A percentile compares a stretch with the other conserved stretches of the same genome.
These are phyloP conservation scores for Pyrgus malvae DNA, from an alignment of 2,888 invertebrate genomes.

Conservation along the genomic window DNA sequence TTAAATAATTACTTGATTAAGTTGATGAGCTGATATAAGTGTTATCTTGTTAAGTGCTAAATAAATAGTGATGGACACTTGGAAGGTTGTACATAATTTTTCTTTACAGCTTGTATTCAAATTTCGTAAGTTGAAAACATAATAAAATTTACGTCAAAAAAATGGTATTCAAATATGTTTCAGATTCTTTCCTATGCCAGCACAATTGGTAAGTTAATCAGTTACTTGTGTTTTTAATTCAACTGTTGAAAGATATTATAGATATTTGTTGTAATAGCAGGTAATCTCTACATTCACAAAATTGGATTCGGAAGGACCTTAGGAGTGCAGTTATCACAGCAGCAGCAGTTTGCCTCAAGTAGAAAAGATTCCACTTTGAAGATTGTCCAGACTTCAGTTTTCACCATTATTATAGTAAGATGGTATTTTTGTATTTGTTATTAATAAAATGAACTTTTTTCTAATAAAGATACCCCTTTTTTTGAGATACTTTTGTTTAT, in stretches of 20 bases:
- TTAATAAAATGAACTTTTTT: slow-evolving; percentile 61
- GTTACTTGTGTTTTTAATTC: slow-evolving; percentile 49
- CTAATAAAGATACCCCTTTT: slow-evolving; percentile 43
- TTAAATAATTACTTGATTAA: slow-evolving; percentile 37
- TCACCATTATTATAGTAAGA: slow-evolving; percentile 75
- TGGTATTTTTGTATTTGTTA: slow-evolving; percentile 77
- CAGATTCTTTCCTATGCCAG: slow-evolving; percentile 47
- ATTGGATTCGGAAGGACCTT: not conserved
- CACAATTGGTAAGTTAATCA: slow-evolving; percentile 65
- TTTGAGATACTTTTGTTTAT: slow-evolving; percentile 39
- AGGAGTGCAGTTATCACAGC: not conserved
- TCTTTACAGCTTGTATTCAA: slow-evolving; percentile 70
- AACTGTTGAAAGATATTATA: slow-evolving; percentile 41
- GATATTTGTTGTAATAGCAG: slow-evolving; percentile 53
- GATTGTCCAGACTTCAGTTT: slow-evolving; percentile 37
- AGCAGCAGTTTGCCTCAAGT: not conserved
- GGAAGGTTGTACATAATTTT: slow-evolving; percentile 75
- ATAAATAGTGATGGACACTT: slow-evolving; percentile 57
- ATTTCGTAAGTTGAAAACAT: slow-evolving; percentile 63
- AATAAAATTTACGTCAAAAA: slow-evolving; percentile 47
- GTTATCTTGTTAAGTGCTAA: slow-evolving; percentile 65
- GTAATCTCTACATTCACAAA: slow-evolving; percentile 46
- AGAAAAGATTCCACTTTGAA: no score
- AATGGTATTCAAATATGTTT: slow-evolving; percentile 54
- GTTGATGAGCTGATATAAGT: slow-evolving; percentile 43